Evolutionary conservation across 2,888 invertebrate species (phyloP), one percentile per base, ranked within the genome.

Genomic region (Mesoligia furuncula): DNA sequence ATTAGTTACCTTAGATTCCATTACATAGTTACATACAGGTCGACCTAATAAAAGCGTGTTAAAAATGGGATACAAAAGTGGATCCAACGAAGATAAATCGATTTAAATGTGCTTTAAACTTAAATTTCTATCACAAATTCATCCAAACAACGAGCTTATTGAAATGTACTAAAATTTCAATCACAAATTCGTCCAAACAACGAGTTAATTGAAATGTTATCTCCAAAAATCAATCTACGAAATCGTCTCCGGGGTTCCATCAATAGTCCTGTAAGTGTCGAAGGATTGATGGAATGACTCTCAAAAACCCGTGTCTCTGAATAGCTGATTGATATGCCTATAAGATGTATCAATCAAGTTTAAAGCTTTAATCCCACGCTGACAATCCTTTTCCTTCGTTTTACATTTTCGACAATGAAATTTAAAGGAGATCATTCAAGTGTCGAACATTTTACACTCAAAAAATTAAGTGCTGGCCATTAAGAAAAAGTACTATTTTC

Each of bases 261-360:
- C 73, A 81, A 73, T 73, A 74, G 54, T 57, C 48, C 6, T 57
- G 65, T 27, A 24, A 54, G 54, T 51, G 69, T 66, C 78, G 61
- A 79, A 83, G 57, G 83, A 83, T 81, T 78, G 79, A 83, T 83
- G 7, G 57, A 83, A 66, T 54, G 79, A 62, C 59, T 77, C 36
- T 76, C 66, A 67, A 77, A 67, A 83, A 83, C 66, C 79, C 66
- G 65, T 48, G 66, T 72, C 66, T 62, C 48, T 66, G 39, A 15
- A 62, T 15, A 83, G n/a, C 79, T 83, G 80, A 81, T 81, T 79
- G 80, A 81, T 83, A 83, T 57, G 31, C 80, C 72, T 62, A n/a
- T n/a, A 62, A 65, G 57, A 77, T 42, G 11, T 62, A 64, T 76
- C 62, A 69, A 80, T 77, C 82, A 57, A 69, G n/a, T 59, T 57